Conservation (phyloP, 2,888 invertebrate species). For the Parnassius smintheus region DNA sequence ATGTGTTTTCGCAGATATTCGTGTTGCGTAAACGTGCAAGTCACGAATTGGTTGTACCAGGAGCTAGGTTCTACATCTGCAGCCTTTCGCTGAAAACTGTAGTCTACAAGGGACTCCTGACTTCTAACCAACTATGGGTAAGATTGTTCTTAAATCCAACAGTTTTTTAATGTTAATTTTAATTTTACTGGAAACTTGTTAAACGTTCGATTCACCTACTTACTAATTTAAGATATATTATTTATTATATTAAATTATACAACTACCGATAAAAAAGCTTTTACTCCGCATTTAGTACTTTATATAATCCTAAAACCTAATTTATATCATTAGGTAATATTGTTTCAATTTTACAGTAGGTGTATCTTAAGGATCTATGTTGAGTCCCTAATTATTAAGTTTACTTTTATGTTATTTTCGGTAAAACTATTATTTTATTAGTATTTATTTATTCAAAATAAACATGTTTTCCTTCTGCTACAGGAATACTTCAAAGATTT, state of each 20-base stretch:
- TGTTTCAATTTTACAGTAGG: neutral
- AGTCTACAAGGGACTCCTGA: constrained; percentile 98
- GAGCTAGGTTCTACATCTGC: constrained; percentile 97
- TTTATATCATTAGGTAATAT: too few species aligned
- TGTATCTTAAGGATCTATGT: neutral
- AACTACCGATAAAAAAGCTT: too few species aligned
- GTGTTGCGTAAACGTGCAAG: constrained; percentile 95
- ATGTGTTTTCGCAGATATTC: constrained; percentile 86
- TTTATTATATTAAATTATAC: too few species aligned
- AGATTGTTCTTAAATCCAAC: constrained; percentile 30
- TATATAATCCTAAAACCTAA: too few species aligned
- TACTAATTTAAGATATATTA: too few species aligned
- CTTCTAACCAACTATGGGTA: constrained; percentile 95
- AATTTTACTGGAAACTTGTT: too few species aligned
- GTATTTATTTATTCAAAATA: neutral
- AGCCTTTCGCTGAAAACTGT: constrained; percentile 94
- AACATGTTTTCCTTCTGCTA: constrained; percentile 32
- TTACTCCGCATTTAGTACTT: too few species aligned
- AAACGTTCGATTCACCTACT: too few species aligned
- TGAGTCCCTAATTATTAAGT: neutral
- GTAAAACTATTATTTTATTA: neutral
- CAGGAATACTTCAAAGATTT: constrained; percentile 89
- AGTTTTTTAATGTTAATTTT: neutral
- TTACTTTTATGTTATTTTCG: neutral
- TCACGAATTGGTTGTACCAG: constrained; percentile 92